Base-by-base conservation (phyloP, 2,888 invertebrate genomes). In the Chrysolina oricalcia region DNA sequence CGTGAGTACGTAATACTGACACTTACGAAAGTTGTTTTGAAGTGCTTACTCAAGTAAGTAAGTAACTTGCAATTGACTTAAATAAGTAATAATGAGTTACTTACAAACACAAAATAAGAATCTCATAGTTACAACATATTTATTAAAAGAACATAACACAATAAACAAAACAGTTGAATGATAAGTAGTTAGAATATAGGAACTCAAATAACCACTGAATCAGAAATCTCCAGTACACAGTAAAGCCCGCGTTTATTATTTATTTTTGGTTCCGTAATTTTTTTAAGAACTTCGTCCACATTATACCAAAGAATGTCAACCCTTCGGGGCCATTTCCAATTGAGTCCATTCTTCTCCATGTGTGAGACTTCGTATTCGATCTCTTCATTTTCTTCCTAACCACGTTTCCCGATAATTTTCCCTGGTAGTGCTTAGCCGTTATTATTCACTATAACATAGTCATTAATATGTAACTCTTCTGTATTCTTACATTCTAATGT, bases 401-500 rank as follows among this genome's bases (percentile, higher is more conserved):
- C 50, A 62, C 64, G 59, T 63, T 70, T 68, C 41, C 63, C 68
- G 64, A 68, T 76, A 71, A 71, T 71, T 71, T 74, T 70, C 41
- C 74, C 73, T 35, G 76, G 73, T 59, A 76, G 59, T 59, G 65
- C 35, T 59, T 76, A 71, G 50, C 56, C 74, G 65, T 74, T 76
- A 67, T 76, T 74, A 27, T 66, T 73, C 62, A 76, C 73, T 76
- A 70, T 70, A 50, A 76, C 56, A 63, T 76, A 76, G 35, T 73
- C 66, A 67, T 70, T 73, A 53, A 76, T 67, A 21, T 56, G n/a
- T 63, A 75, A 72, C 10, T 63, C 73, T 48, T 67, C 65, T 17
- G 43, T 65, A 43, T 65, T 64, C 64, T 43, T 41, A 65, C 17
- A 43, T 65, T 46, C 65, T 19, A 19, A 21, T 46, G 46, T 8